Percentiles rank a stretch among this genome's conserved stretches.
Evolutionary conservation across 1,140 invertebrate genomes (phyloP).

Genomic region (Tetramorium alpestre): DNA sequence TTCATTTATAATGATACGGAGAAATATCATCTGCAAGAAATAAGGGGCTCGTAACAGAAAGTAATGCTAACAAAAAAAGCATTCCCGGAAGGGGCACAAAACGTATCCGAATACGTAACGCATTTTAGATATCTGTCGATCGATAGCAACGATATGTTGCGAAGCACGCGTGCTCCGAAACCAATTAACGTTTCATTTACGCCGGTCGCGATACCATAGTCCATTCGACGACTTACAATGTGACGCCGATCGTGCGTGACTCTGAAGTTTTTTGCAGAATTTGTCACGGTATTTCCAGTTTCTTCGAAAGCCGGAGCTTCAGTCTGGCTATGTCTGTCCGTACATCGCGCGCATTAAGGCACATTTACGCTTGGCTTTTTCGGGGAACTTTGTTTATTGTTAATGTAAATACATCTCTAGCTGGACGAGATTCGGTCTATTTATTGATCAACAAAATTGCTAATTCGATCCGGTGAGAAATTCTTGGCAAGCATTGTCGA

Average conservation of each 20-base stretch:
- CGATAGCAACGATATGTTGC: not conserved
- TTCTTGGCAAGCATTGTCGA: constrained; percentile 6
- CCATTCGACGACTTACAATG: constrained; percentile 31
- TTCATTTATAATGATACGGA: not conserved
- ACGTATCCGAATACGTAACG: not conserved
- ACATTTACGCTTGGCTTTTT: not conserved
- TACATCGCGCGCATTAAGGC: not conserved
- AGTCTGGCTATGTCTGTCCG: not conserved
- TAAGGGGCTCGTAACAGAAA: not conserved
- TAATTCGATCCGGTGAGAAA: not conserved
- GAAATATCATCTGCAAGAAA: not conserved
- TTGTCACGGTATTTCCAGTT: constrained; percentile 12
- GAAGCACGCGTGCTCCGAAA: not conserved
- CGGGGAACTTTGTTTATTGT: not conserved
- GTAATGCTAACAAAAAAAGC: not conserved
- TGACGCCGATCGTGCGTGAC: constrained; percentile 26
- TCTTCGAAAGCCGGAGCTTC: not conserved
- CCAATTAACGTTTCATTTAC: constrained; percentile 27
- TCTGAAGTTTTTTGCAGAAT: constrained; percentile 21
- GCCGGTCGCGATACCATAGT: not conserved
- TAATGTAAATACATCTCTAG: not conserved
- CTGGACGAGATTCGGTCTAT: not conserved
- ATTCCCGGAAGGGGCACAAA: not conserved
- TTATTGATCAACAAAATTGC: constrained; percentile 12
- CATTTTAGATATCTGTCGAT: constrained; percentile 31